Conservation (phyloP, 1,140 invertebrate genomes). For the Lepidostoma basale region DNA sequence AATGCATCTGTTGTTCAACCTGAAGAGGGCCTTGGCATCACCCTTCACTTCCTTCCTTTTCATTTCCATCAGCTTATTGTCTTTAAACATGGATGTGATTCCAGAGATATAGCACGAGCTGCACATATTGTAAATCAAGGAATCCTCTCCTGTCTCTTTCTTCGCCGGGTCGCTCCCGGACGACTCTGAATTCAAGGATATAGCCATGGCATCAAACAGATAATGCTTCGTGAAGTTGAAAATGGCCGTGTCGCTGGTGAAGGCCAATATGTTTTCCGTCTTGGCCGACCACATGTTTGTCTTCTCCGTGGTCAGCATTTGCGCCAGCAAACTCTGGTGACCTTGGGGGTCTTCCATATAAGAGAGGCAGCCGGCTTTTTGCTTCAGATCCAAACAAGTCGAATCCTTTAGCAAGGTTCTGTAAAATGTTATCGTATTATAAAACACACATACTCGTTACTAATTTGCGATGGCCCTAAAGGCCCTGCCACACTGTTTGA, state of each 20-base stretch:
- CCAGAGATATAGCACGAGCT: slow-evolving; percentile 34
- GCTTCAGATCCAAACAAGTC: slow-evolving; percentile 82
- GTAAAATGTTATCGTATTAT: too few relatives aligned
- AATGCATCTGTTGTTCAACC: slow-evolving; percentile 19
- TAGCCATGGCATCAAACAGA: slow-evolving; percentile 52
- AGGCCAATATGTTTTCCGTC: slow-evolving; percentile 67
- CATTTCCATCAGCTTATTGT: too few relatives aligned
- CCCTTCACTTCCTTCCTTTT: background rate
- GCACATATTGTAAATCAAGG: slow-evolving; percentile 36
- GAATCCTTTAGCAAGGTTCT: slow-evolving; percentile 72
- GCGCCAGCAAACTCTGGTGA: slow-evolving; percentile 80
- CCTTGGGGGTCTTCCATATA: slow-evolving; percentile 88
- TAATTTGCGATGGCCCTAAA: too few relatives aligned
- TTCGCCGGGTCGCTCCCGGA: background rate
- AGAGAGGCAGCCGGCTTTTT: slow-evolving; percentile 86
- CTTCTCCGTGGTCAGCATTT: slow-evolving; percentile 81
- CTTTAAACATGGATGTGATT: slow-evolving; percentile 26
- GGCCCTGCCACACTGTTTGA: too few relatives aligned
- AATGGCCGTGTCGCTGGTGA: slow-evolving; percentile 70
- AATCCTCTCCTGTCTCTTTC: background rate
- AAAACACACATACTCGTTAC: too few relatives aligned
- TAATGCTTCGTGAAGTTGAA: slow-evolving; percentile 72
- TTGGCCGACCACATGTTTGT: slow-evolving; percentile 71
- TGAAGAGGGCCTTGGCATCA: background rate
- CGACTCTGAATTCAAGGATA: slow-evolving; percentile 26